Evolutionary conservation across 2,797 vertebrate species (phyloP).

Genomic region (Macropus fuliginosus): DNA sequence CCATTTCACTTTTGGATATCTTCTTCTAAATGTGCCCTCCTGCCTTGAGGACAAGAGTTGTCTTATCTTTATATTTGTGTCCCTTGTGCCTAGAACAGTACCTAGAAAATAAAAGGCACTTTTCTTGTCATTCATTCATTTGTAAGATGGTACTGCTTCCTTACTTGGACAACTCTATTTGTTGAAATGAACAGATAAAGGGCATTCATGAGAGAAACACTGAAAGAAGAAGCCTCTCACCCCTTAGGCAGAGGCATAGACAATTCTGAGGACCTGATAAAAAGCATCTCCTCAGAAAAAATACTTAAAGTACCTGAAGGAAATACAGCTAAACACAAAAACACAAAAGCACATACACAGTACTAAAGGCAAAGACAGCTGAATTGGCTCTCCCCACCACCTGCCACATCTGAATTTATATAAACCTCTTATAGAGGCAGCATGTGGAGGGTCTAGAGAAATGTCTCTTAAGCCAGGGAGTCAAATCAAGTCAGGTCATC

Average conservation of each 20-base stretch:
- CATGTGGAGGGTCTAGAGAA: neutral
- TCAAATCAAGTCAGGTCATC: neutral
- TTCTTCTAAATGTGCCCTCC: neutral
- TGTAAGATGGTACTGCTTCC: neutral
- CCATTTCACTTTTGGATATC: neutral
- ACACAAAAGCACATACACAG: neutral
- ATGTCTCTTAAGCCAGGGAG: neutral
- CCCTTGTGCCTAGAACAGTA: neutral
- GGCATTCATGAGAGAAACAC: too few relatives aligned
- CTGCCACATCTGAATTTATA: neutral
- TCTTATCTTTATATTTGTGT: neutral
- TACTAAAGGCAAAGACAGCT: neutral
- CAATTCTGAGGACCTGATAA: neutral
- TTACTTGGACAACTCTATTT: neutral
- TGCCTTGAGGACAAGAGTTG: neutral
- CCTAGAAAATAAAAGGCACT: neutral
- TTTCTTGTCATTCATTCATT: neutral
- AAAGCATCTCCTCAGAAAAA: neutral
- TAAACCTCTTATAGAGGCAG: neutral
- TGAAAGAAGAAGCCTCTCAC: neutral
- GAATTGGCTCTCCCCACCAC: neutral
- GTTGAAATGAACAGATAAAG: neutral
- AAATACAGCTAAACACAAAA: neutral
- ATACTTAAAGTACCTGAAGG: neutral
- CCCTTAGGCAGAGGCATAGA: neutral